Evolutionary conservation across 1,140 invertebrate species (phyloP).

Genomic region (Drosophila fuyamai): DNA sequence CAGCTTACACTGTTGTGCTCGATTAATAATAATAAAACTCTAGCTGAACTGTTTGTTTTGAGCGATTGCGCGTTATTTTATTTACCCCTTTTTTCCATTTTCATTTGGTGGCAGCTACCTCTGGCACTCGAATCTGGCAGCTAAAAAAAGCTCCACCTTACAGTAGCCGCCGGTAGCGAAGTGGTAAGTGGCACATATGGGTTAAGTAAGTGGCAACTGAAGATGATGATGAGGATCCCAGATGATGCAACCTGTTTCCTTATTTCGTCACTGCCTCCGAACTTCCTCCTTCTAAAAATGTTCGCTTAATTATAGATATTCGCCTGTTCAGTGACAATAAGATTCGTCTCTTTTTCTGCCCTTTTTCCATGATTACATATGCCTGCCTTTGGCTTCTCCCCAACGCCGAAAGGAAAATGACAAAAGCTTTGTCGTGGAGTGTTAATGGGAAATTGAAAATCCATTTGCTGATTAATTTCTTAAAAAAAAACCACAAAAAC

Average conservation of each 20-base stretch:
- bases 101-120: slow-evolving; percentile 1
- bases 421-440: slow-evolving; percentile 49
- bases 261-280: slow-evolving; percentile 40
- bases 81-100: not conserved
- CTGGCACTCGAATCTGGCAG: not conserved
- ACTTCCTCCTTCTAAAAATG: slow-evolving; percentile 22
- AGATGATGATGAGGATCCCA: slow-evolving; percentile 11
- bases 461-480: slow-evolving; percentile 82
- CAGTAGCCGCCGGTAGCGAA: slow-evolving; percentile 36
- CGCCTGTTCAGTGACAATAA: slow-evolving; percentile 60
- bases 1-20: no score
- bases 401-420: slow-evolving; percentile 25
- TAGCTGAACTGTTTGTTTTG: no score
- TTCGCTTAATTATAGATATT: slow-evolving; percentile 73
- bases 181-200: slow-evolving; percentile 21
- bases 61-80: not conserved
- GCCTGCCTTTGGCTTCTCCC: slow-evolving; percentile 5
- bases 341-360: slow-evolving; percentile 45
- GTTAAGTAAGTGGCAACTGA: slow-evolving; percentile 12
- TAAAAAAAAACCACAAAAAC: slow-evolving; percentile 4
- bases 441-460: slow-evolving; percentile 82
- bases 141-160: not conserved
- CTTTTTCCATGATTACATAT: slow-evolving; percentile 37
- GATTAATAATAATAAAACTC: no score
- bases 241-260: slow-evolving; percentile 71